These are phyloP conservation scores for Lampropteryx suffumata DNA, from an alignment of 2,888 invertebrate species.

Conservation along the genomic window DNA sequence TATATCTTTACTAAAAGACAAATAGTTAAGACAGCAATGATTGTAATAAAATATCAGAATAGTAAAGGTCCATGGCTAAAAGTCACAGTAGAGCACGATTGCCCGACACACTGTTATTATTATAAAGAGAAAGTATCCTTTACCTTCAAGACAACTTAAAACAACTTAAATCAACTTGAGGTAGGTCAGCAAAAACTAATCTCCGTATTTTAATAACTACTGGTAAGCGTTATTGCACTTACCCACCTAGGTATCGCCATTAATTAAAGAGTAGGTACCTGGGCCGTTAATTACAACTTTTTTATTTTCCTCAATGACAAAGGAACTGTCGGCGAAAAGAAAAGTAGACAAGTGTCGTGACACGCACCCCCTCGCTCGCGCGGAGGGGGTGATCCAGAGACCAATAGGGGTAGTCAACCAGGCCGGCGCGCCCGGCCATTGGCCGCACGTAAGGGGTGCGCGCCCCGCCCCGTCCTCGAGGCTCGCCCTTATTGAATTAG, in stretches of 20 bases:
- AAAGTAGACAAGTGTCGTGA: slow-evolving; percentile 83
- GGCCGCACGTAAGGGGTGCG: slow-evolving; percentile 68
- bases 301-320: slow-evolving; percentile 83
- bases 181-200: slow-evolving; percentile 21
- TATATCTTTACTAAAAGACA: too few species aligned
- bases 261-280: slow-evolving; percentile 76
- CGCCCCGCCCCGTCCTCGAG: slow-evolving; percentile 79
- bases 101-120: too few species aligned
- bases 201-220: slow-evolving; percentile 24
- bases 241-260: slow-evolving; percentile 51
- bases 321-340: slow-evolving; percentile 83
- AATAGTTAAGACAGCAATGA: too few species aligned
- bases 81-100: too few species aligned
- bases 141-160: too few species aligned
- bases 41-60: too few species aligned
- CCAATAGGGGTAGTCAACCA: slow-evolving; percentile 59
- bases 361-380: slow-evolving; percentile 71
- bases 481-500: slow-evolving; percentile 89
- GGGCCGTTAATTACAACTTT: slow-evolving; percentile 83
- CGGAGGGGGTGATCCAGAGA: slow-evolving; percentile 50
- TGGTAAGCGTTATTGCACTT: slow-evolving; percentile 54
- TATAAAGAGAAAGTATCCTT: too few species aligned
- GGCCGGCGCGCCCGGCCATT: slow-evolving; percentile 58
- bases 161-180: slow-evolving; percentile 13
- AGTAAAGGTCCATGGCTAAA: too few species aligned